A percentile compares a stretch with the other conserved stretches of the same genome.
Conservation (phyloP, 1,140 invertebrate species). For the Ectropis grisescens region DNA sequence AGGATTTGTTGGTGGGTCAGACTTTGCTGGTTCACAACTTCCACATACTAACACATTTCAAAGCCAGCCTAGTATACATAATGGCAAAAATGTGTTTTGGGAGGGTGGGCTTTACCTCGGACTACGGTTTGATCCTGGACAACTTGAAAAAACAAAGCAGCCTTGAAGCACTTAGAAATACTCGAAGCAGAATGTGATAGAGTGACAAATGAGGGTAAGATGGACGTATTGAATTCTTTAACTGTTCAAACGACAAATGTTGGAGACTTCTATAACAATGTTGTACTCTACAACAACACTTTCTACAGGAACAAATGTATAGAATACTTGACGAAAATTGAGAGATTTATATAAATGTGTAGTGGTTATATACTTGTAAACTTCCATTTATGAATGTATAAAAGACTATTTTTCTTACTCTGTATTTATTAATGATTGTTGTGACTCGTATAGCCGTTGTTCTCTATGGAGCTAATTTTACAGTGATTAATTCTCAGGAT, state of each 20-base stretch:
- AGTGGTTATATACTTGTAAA: too few species aligned
- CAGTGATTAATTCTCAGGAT: too few species aligned
- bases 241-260: constrained; percentile 45
- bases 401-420: constrained; percentile 6
- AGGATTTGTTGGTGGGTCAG: constrained; percentile 29
- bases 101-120: constrained; percentile 42
- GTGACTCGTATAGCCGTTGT: constrained; percentile 19
- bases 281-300: constrained; percentile 59
- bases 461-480: too few species aligned
- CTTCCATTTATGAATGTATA: neutral
- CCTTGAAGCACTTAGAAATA: constrained; percentile 27
- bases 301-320: constrained; percentile 57
- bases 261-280: constrained; percentile 48
- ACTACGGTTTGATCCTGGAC: constrained; percentile 34
- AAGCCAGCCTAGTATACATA: constrained; percentile 52
- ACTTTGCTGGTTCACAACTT: constrained; percentile 46
- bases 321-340: constrained; percentile 40
- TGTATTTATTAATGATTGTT: constrained; percentile 15
- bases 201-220: constrained; percentile 23
- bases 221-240: constrained; percentile 43
- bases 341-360: constrained; percentile 32
- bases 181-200: constrained; percentile 40
- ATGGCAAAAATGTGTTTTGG: constrained; percentile 48
- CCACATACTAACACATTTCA: constrained; percentile 54
- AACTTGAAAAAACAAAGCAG: constrained; percentile 35